Conservation (phyloP, 1,140 invertebrate genomes). For the Drosophila sechellia region DNA sequence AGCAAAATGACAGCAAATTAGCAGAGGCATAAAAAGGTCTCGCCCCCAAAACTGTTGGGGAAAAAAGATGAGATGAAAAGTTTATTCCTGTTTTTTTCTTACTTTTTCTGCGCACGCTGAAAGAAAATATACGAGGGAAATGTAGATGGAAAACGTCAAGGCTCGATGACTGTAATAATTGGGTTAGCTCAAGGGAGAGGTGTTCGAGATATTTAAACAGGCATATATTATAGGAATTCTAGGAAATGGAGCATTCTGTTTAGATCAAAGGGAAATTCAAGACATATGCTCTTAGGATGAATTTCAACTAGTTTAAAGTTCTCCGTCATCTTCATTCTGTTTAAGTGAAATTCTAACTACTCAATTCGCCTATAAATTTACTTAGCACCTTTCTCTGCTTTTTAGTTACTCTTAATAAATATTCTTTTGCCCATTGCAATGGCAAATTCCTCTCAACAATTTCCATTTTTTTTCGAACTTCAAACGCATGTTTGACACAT, state of each 20-base stretch:
- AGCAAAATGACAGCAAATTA: conserved; percentile 81
- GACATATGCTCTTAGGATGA: not conserved
- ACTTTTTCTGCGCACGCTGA: not conserved
- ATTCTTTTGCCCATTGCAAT: conserved; percentile 1
- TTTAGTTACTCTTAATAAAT: conserved; percentile 14
- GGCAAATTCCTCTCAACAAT: conserved; percentile 40
- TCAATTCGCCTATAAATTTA: no score
- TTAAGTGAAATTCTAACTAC: no score
- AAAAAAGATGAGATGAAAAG: conserved; percentile 41
- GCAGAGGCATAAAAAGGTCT: conserved; percentile 63
- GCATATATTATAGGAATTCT: conserved; percentile 1
- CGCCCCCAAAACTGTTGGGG: conserved; percentile 31
- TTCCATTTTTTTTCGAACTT: conserved; percentile 29
- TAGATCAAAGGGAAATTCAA: not conserved
- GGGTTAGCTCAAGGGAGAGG: conserved; percentile 6
- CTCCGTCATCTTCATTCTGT: no score
- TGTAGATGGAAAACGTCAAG: conserved; percentile 29
- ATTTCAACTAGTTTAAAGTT: not conserved
- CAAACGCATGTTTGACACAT: conserved; percentile 68
- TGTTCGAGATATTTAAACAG: not conserved
- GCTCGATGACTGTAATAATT: conserved; percentile 41
- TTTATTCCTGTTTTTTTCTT: conserved; percentile 16
- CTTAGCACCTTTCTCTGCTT: conserved; percentile 10
- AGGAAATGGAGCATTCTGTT: not conserved
- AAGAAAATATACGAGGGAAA: conserved; percentile 22